A percentile compares a stretch with the other conserved stretches of the same genome.
Evolutionary conservation across 2,797 vertebrate genomes (phyloP).

Genomic region (Lacerta agilis): DNA sequence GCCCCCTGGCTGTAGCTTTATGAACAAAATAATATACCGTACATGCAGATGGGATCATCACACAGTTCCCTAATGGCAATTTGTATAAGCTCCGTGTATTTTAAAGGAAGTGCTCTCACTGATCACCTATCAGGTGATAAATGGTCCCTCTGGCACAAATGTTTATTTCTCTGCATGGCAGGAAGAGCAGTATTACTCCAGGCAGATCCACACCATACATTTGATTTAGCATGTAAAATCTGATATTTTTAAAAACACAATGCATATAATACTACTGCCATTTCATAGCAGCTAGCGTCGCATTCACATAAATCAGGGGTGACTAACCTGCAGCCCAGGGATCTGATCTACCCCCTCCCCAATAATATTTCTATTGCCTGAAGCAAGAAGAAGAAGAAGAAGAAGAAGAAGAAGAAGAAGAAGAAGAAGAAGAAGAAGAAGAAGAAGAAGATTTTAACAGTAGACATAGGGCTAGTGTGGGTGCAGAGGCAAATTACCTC

Average conservation of each 20-base stretch:
- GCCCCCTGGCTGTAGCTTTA: background rate
- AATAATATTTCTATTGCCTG: too few species aligned
- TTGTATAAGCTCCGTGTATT: background rate
- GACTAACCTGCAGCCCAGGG: too few species aligned
- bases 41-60: background rate
- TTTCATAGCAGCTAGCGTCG: background rate
- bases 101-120: background rate
- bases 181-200: background rate
- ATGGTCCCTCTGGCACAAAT: background rate
- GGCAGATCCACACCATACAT: too few species aligned
- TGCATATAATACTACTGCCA: background rate
- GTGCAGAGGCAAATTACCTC: too few species aligned
- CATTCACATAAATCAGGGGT: background rate
- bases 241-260: background rate
- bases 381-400: too few species aligned
- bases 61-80: background rate
- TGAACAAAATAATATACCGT: background rate
- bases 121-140: background rate
- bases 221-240: background rate
- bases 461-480: too few species aligned
- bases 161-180: background rate
- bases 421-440: too few species aligned
- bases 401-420: too few species aligned
- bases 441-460: too few species aligned
- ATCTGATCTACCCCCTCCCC: too few species aligned